These are phyloP conservation scores for Epirrhoe alternata DNA, from an alignment of 2,888 invertebrate species.

Conservation along the genomic window DNA sequence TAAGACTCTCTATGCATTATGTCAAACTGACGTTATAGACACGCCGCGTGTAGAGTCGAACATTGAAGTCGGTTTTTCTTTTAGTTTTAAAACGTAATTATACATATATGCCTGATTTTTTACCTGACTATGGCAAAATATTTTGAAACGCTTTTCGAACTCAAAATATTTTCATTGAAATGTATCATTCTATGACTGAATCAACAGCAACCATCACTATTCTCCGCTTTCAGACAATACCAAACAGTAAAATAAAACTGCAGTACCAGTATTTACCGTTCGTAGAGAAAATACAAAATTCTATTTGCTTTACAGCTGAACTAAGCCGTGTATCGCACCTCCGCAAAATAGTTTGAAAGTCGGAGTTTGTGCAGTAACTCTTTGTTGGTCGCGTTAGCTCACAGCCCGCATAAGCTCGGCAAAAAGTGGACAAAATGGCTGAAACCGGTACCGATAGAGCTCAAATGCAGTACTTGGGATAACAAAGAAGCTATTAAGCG, in stretches of 20 bases:
- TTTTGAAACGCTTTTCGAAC: too few relatives aligned
- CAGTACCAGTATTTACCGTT: not conserved
- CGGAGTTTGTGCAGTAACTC: constrained; percentile 19
- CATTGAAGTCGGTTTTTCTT: too few relatives aligned
- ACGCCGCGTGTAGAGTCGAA: too few relatives aligned
- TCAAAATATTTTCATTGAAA: too few relatives aligned
- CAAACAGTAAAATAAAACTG: constrained; percentile 1
- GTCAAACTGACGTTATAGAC: too few relatives aligned
- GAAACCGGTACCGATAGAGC: not conserved
- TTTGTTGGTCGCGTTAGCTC: constrained; percentile 20
- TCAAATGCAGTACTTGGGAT: not conserved
- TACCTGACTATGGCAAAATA: too few relatives aligned
- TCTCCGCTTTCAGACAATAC: not conserved
- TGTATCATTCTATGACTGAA: too few relatives aligned
- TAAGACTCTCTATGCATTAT: too few relatives aligned
- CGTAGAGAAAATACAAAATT: constrained; percentile 15
- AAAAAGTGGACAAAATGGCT: not conserved
- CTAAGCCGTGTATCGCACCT: constrained; percentile 27
- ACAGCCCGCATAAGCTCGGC: constrained; percentile 8
- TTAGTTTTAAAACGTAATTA: too few relatives aligned
- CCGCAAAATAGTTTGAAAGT: constrained; percentile 24
- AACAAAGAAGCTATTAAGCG: not conserved
- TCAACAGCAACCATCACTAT: too few relatives aligned
- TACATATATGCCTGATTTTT: too few relatives aligned
- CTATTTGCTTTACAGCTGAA: constrained; percentile 20